phyloP scores from a whole-genome alignment of 2,888 invertebrate genomes.

The Dicycla oo region DNA sequence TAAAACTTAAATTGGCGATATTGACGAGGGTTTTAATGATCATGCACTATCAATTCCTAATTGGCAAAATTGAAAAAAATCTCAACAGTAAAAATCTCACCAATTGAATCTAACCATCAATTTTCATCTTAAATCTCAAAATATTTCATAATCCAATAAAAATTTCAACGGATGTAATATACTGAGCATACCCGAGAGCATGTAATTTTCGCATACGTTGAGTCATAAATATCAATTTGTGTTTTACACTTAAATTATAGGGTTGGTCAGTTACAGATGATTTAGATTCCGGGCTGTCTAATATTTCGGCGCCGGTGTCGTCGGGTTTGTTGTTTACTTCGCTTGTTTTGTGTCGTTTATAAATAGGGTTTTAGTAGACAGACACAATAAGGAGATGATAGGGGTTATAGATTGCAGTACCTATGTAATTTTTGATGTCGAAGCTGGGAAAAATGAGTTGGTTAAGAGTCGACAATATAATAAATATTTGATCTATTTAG shows the following conservation, averaged over 20 bases:
- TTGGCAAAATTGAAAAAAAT: background rate
- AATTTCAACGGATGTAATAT: constrained; percentile 56
- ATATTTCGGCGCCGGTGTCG: constrained; percentile 70
- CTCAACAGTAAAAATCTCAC: constrained; percentile 11
- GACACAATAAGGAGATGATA: background rate
- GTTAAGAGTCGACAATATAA: background rate
- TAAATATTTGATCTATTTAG: background rate
- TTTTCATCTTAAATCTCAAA: constrained; percentile 34
- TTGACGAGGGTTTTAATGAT: background rate
- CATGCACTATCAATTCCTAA: background rate
- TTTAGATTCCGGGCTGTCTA: constrained; percentile 69
- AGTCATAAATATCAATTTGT: constrained; percentile 82
- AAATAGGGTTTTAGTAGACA: constrained; percentile 23
- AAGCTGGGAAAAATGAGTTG: background rate
- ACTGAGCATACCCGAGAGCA: constrained; percentile 67
- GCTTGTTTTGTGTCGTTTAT: constrained; percentile 28
- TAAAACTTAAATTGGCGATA: background rate
- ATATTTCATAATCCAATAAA: constrained; percentile 52
- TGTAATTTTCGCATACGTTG: constrained; percentile 77
- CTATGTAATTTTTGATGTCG: background rate
- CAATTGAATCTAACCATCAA: constrained; percentile 30
- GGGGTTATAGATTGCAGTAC: constrained; percentile 9
- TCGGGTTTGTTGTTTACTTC: constrained; percentile 31
- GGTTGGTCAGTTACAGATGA: constrained; percentile 73
- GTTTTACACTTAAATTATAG: constrained; percentile 76